These are phyloP conservation scores for Gavialis gangeticus DNA, from an alignment of 2,113 vertebrate species.

Conservation along the genomic window DNA sequence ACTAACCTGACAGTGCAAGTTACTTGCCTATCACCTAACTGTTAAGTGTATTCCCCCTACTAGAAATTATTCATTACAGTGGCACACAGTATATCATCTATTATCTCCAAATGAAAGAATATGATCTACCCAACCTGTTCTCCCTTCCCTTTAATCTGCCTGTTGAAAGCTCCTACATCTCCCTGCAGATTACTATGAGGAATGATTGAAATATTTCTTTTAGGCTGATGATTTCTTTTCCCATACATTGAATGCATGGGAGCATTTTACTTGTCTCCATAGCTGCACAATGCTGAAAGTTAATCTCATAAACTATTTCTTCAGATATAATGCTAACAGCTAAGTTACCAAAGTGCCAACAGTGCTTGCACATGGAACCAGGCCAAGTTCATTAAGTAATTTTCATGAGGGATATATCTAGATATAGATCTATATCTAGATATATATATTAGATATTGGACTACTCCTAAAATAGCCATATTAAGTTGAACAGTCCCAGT, in stretches of 20 bases:
- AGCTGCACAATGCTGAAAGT: background rate
- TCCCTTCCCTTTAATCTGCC: slow-evolving; percentile 46
- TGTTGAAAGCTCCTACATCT: slow-evolving; percentile 6
- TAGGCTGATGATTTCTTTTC: background rate
- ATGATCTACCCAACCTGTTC: background rate
- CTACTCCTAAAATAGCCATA: background rate
- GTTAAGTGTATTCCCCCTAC: slow-evolving; percentile 32
- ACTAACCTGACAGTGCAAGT: slow-evolving; percentile 20
- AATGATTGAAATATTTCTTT: slow-evolving; percentile 4
- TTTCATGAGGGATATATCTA: background rate
- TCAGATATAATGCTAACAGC: background rate
- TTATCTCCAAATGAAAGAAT: slow-evolving; percentile 15
- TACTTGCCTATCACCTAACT: slow-evolving; percentile 44
- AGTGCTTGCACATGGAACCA: background rate
- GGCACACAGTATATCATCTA: slow-evolving; percentile 24
- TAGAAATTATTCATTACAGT: slow-evolving; percentile 62
- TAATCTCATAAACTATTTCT: background rate
- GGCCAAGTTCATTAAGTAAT: background rate
- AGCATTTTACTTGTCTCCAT: background rate
- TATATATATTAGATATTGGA: background rate
- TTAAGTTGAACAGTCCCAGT: too few relatives aligned
- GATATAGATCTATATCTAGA: too few relatives aligned
- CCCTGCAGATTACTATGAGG: background rate
- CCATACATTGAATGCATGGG: background rate
- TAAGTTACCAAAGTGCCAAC: background rate